A percentile compares a stretch with the other conserved stretches of the same genome.
Evolutionary conservation across 2,113 vertebrate genomes (phyloP).

Genomic region (Ondatra zibethicus): DNA sequence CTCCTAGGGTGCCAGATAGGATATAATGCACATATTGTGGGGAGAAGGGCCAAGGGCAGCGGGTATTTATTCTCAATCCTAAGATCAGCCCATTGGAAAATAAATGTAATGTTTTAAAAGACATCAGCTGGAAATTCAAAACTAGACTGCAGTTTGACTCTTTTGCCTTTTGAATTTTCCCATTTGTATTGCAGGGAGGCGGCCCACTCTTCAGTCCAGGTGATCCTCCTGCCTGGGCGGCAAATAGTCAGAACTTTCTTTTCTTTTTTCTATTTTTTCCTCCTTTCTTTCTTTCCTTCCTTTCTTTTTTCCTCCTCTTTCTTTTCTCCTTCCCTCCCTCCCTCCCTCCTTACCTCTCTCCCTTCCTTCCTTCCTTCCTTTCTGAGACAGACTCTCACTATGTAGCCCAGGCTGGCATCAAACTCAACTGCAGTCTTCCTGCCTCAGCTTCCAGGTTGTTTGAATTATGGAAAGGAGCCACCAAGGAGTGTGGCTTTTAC

Average conservation of each 20-base stretch:
- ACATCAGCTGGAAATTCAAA: neutral
- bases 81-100: neutral
- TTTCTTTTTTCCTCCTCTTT: no score
- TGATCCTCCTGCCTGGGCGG: neutral
- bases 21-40: neutral
- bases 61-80: neutral
- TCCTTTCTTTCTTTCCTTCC: no score
- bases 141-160: neutral
- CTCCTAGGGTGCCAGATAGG: neutral
- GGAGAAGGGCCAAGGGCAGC: rapidly evolving
- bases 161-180: no score
- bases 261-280: no score
- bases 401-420: neutral
- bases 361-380: no score
- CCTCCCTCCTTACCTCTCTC: no score
- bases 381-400: neutral
- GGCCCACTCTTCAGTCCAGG: neutral
- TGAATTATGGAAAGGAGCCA: neutral
- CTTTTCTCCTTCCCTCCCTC: no score
- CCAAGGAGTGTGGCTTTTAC: neutral
- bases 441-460: neutral
- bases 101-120: neutral
- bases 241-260: no score
- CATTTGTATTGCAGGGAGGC: neutral
- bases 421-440: neutral